Evolutionary conservation across 1,140 invertebrate genomes (phyloP), one percentile per base, ranked within the genome.

Genomic region (Battus philenor): DNA sequence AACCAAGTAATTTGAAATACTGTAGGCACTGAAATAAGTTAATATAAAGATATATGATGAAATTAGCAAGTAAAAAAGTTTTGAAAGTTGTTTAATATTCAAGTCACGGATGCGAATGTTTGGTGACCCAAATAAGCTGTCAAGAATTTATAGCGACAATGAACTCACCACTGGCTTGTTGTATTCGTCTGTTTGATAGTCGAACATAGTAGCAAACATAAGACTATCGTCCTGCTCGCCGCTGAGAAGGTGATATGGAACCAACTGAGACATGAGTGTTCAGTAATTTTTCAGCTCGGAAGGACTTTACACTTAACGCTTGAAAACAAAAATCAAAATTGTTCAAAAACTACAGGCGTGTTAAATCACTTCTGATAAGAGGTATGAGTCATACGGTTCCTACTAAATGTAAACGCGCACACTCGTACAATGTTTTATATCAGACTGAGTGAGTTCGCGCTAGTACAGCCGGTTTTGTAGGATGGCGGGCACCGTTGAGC

Each of bases 171-270:
- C 54, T 47, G 80, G 68, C 51, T 84, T 85, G 47, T 58, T 67
- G 59, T 85, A 77, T 41, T 86, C 83, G 46, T 85, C 83, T 48
- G 66, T 66, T 64, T 82, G 82, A 59, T 85, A 87, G 36, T 87
- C 86, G 64, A 87, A 87, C 86, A 87, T 87, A 22, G 82, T 87
- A 48, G 83, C 78, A 68, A 86, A 87, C 79, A 86, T 83, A 9
- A 86, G 80, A 71, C 77, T 73, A 47, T 87, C 86, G 76, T 87
- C 83, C 51, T 76, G 78, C 50, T 86, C 85, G 72, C 79, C 52
- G 68, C 49, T 78, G 55, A 64, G 48, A 43, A 78, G 68, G 59
- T 81, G 68, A 54, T 76, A 86, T 11, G 86, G 86, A 63, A 87
- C 86, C 79, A 85, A 49, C 68, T 82, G 85, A 72, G 82, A 86